phyloP scores from a whole-genome alignment of 2,113 vertebrate genomes.

The Sarotherodon lohbergeri region DNA sequence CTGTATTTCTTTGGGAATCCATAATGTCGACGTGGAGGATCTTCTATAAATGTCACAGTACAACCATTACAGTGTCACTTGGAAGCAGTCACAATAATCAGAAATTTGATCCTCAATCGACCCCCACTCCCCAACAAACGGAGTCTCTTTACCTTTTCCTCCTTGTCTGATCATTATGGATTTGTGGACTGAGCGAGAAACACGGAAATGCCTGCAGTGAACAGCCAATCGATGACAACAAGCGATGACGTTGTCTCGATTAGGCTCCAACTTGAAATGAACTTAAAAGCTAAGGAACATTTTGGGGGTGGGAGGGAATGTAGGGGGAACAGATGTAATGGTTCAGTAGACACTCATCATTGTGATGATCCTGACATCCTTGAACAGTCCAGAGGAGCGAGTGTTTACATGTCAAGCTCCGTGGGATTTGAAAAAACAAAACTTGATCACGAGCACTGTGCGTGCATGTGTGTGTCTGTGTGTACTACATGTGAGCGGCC shows the following conservation, averaged over 20 bases:
- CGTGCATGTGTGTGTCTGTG: not conserved
- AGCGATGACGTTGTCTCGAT: not conserved
- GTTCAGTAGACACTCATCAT: not conserved
- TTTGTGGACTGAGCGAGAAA: not conserved
- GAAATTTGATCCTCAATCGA: not conserved
- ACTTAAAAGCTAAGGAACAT: slow-evolving; percentile 16
- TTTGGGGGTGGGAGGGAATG: not conserved
- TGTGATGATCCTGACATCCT: slow-evolving; percentile 65
- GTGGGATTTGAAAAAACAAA: slow-evolving; percentile 26
- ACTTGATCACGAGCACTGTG: slow-evolving; percentile 52
- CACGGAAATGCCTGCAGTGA: not conserved
- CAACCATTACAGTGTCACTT: not conserved
- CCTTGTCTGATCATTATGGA: not conserved
- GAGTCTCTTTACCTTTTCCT: not conserved
- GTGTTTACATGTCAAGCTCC: slow-evolving; percentile 1
- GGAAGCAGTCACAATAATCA: not conserved
- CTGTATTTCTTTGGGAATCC: not conserved
- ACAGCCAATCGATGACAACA: not conserved
- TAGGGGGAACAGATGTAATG: not conserved
- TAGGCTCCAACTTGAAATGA: slow-evolving; percentile 21
- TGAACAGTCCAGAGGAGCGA: slow-evolving; percentile 56
- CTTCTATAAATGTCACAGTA: not conserved
- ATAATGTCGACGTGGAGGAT: not conserved
- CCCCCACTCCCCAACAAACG: not conserved
- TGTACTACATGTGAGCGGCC: not conserved